Conservation (phyloP, 2,797 vertebrate genomes). For the Gambusia yucatana region DNA sequence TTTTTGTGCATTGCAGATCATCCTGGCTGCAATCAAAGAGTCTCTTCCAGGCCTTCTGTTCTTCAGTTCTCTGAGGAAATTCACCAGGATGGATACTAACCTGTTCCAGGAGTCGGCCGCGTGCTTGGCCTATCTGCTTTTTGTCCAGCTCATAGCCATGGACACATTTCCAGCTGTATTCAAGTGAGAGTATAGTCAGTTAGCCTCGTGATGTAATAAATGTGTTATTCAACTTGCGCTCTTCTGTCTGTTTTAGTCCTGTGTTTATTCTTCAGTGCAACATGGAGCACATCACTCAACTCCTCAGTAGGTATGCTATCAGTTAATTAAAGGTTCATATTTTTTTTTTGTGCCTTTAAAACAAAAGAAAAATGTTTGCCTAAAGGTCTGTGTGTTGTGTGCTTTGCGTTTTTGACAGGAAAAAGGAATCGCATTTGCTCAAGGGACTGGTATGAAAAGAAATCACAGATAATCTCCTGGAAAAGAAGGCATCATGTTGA, state of each 20-base stretch:
- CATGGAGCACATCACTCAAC: conserved; percentile 85
- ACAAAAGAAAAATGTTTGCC: not conserved
- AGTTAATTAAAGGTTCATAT: not conserved
- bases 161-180: conserved; percentile 89
- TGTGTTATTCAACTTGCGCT: not conserved
- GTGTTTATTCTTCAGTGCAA: conserved; percentile 90
- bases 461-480: not conserved
- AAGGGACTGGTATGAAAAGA: conserved; percentile 91
- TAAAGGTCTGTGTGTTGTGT: not conserved
- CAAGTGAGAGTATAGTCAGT: conserved; percentile 77
- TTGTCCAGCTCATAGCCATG: conserved; percentile 88
- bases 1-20: conserved; percentile 55
- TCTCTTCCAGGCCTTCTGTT: conserved; percentile 76
- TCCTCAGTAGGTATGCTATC: conserved; percentile 87
- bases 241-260: conserved; percentile 81
- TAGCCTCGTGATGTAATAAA: not conserved
- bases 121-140: conserved; percentile 91
- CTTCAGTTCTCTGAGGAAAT: conserved; percentile 65
- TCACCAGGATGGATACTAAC: conserved; percentile 65
- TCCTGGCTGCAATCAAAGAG: conserved; percentile 68
- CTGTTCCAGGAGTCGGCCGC: conserved; percentile 85
- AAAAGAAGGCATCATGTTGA: not conserved
- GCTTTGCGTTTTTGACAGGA: conserved; percentile 76
- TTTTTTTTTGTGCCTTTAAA: not conserved
- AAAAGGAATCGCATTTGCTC: conserved; percentile 89